Percentiles rank a stretch among this genome's conserved stretches.
Evolutionary conservation across 2,888 invertebrate genomes (phyloP).

Genomic region (Ormyrus thymus): DNA sequence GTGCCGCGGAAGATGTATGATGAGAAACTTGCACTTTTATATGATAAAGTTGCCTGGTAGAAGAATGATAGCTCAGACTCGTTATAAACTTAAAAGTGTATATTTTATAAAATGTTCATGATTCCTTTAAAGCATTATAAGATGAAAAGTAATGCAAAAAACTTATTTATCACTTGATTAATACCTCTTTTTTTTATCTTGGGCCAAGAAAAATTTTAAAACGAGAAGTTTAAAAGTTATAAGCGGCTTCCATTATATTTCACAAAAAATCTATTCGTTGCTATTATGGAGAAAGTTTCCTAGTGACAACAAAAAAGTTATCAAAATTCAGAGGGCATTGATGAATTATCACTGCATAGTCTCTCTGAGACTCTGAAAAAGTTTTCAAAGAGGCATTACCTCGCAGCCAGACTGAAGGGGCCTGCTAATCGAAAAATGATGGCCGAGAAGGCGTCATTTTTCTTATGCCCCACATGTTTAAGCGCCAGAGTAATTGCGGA

Average conservation of each 20-base stretch:
- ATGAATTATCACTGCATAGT: constrained; percentile 43
- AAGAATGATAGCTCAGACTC: constrained; percentile 33
- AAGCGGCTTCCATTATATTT: constrained; percentile 10
- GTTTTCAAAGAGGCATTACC: constrained; percentile 48
- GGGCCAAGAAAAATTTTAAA: background rate
- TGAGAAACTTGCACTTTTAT: constrained; percentile 3
- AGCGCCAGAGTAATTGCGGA: background rate
- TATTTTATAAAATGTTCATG: too few relatives aligned
- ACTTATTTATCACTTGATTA: too few relatives aligned
- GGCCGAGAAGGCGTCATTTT: constrained; percentile 35
- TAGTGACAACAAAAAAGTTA: constrained; percentile 34
- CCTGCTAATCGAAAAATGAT: constrained; percentile 45
- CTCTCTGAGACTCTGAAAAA: constrained; percentile 12
- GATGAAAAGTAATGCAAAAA: too few relatives aligned
- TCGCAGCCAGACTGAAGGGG: constrained; percentile 7
- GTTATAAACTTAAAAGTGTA: background rate
- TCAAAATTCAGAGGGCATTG: constrained; percentile 50
- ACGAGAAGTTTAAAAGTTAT: background rate
- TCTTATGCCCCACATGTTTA: constrained; percentile 13
- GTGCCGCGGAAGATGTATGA: background rate
- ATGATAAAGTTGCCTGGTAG: background rate
- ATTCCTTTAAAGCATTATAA: too few relatives aligned
- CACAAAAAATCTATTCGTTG: constrained; percentile 28
- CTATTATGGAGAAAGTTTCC: constrained; percentile 21
- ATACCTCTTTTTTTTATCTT: background rate